Evolutionary conservation across 1,140 invertebrate species (phyloP).

Genomic region (Atta colombica): DNA sequence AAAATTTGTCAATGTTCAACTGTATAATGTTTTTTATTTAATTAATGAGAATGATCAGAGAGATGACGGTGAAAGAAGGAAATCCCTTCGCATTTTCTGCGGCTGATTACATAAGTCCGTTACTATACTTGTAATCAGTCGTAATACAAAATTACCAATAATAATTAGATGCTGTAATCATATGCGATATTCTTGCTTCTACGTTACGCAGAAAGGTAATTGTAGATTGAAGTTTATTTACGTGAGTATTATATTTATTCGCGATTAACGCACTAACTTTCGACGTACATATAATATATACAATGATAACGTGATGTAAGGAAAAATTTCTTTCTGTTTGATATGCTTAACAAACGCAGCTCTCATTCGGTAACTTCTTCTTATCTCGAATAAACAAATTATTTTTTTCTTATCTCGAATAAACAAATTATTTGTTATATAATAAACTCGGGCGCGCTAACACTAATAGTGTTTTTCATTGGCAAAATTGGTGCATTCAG

Average conservation of each 20-base stretch:
- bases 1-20: not conserved
- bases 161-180: slow-evolving; percentile 44
- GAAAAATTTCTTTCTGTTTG: not conserved
- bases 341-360: not conserved
- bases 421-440: not conserved
- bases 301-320: slow-evolving; percentile 1
- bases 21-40: no score
- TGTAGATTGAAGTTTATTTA: slow-evolving; percentile 25
- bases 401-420: no score
- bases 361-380: not conserved
- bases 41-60: not conserved
- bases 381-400: not conserved
- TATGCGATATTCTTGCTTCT: not conserved
- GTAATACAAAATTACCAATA: slow-evolving; percentile 35
- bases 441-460: slow-evolving; percentile 50
- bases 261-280: slow-evolving; percentile 25
- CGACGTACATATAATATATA: slow-evolving; percentile 44
- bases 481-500: no score
- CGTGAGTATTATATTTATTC: slow-evolving; percentile 29
- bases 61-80: slow-evolving; percentile 10
- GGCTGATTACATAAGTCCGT: slow-evolving; percentile 36
- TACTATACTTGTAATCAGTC: slow-evolving; percentile 12
- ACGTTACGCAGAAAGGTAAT: slow-evolving; percentile 20
- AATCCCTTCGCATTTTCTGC: slow-evolving; percentile 5
- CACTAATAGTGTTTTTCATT: slow-evolving; percentile 3